A percentile compares a stretch with the other conserved stretches of the same genome.
Evolutionary conservation across 2,888 invertebrate genomes (phyloP).

Genomic region (Furcula furcula): DNA sequence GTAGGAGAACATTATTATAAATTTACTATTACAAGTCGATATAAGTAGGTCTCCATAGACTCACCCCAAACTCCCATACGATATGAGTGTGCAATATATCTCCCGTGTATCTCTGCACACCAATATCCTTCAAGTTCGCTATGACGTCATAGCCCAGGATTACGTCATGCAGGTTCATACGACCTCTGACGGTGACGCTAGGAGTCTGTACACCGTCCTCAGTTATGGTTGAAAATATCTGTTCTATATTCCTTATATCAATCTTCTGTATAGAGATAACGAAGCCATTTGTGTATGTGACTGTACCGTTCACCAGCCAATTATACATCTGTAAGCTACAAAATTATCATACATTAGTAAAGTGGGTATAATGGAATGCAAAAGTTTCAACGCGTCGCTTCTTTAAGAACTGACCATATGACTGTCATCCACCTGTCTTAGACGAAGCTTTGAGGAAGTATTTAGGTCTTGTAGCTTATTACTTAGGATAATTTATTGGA

Average conservation of each 20-base stretch:
- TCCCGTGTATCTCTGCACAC: slow-evolving; percentile 39
- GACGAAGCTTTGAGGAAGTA: too few relatives aligned
- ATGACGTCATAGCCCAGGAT: slow-evolving; percentile 51
- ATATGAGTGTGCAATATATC: slow-evolving; percentile 28
- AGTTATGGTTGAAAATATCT: slow-evolving; percentile 6
- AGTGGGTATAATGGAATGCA: too few relatives aligned
- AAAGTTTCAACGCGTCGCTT: too few relatives aligned
- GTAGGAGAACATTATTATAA: too few relatives aligned
- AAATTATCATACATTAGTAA: too few relatives aligned
- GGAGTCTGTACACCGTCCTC: slow-evolving; percentile 18
- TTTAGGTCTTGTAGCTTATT: too few relatives aligned
- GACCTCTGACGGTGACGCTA: slow-evolving; percentile 25
- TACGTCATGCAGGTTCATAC: slow-evolving; percentile 34
- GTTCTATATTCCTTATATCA: slow-evolving; percentile 28
- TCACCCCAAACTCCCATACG: slow-evolving; percentile 31
- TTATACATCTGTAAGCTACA: slow-evolving; percentile 47
- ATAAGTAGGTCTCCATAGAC: background rate
- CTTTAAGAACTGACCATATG: too few relatives aligned
- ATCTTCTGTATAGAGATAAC: slow-evolving; percentile 52
- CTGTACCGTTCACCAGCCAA: slow-evolving; percentile 45
- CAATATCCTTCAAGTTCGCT: slow-evolving; percentile 29
- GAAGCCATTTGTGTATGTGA: slow-evolving; percentile 54
- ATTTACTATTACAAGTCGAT: too few relatives aligned
- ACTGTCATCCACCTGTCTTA: too few relatives aligned
- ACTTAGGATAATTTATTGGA: too few relatives aligned